These are phyloP conservation scores for Isoperla grammatica DNA, from an alignment of 2,888 invertebrate species.

Conservation along the genomic window DNA sequence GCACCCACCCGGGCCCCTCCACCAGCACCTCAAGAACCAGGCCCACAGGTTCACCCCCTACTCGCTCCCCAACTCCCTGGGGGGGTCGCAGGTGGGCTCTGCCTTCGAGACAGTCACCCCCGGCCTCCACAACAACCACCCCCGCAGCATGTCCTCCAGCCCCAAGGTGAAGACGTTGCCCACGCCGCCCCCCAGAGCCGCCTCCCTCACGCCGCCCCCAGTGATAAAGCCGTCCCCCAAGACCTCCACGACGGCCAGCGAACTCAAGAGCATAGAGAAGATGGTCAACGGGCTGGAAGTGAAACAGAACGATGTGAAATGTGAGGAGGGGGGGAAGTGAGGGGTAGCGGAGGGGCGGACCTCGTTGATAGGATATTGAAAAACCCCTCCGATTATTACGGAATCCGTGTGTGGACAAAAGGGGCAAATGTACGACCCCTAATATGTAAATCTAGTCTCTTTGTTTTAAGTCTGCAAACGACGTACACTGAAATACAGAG, in stretches of 20 bases:
- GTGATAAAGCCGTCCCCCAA: slow-evolving; percentile 41
- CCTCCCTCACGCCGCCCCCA: slow-evolving; percentile 47
- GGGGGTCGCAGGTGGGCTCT: slow-evolving; percentile 61
- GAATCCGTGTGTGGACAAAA: not conserved
- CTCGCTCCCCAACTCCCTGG: slow-evolving; percentile 57
- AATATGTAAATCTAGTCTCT: too few species aligned
- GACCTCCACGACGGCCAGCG: slow-evolving; percentile 58
- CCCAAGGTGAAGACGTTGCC: slow-evolving; percentile 43
- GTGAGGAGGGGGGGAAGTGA: slow-evolving; percentile 18
- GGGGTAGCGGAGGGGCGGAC: slow-evolving; percentile 9
- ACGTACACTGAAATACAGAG: too few species aligned
- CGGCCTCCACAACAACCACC: slow-evolving; percentile 48
- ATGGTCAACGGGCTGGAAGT: slow-evolving; percentile 96
- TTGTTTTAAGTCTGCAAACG: too few species aligned
- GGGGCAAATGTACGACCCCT: not conserved
- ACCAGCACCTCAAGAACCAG: slow-evolving; percentile 57
- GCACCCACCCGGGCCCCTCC: slow-evolving; percentile 35
- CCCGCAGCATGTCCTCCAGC: slow-evolving; percentile 34
- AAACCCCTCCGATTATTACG: slow-evolving; percentile 5
- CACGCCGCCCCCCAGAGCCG: slow-evolving; percentile 48
- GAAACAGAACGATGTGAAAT: slow-evolving; percentile 43
- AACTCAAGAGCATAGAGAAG: slow-evolving; percentile 93
- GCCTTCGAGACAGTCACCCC: slow-evolving; percentile 89
- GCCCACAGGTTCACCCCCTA: slow-evolving; percentile 86
- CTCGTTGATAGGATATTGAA: slow-evolving; percentile 13